phyloP scores from a whole-genome alignment of 2,888 invertebrate species.

The Prosapia bicincta region DNA sequence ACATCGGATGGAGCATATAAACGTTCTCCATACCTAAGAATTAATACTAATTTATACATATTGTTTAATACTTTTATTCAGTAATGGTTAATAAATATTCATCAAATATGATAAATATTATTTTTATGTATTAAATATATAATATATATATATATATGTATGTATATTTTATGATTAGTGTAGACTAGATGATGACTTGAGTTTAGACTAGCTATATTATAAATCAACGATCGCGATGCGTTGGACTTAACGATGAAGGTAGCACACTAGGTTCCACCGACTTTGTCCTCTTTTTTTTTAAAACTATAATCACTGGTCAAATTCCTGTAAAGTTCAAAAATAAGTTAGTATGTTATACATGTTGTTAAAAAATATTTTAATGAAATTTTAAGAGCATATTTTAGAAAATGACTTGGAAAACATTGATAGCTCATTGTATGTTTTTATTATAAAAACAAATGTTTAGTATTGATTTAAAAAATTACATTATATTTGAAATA shows the following conservation, averaged over 20 bases:
- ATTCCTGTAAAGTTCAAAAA: slow-evolving; percentile 15
- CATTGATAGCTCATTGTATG: too few relatives aligned
- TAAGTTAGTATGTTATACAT: too few relatives aligned
- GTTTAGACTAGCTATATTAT: slow-evolving; percentile 21
- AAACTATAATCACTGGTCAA: slow-evolving; percentile 13
- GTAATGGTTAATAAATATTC: slow-evolving; percentile 25
- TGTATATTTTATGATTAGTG: slow-evolving; percentile 22
- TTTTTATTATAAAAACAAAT: too few relatives aligned
- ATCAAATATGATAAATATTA: slow-evolving; percentile 28
- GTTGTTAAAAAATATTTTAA: too few relatives aligned
- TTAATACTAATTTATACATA: slow-evolving; percentile 27
- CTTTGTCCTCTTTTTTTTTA: background rate
- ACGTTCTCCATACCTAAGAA: slow-evolving; percentile 15
- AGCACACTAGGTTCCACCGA: slow-evolving; percentile 12
- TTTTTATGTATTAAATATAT: slow-evolving; percentile 28
- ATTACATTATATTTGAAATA: too few relatives aligned
- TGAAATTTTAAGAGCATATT: too few relatives aligned
- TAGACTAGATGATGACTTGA: slow-evolving; percentile 26
- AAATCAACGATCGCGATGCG: slow-evolving; percentile 9
- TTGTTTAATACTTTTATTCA: slow-evolving; percentile 22
- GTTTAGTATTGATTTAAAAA: too few relatives aligned
- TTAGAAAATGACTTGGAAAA: too few relatives aligned
- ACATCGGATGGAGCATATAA: slow-evolving; percentile 13
- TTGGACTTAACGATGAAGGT: slow-evolving; percentile 2
- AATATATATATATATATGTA: slow-evolving; percentile 29